Conservation (phyloP, 2,888 invertebrate genomes). For the Salpingus planirostris region DNA sequence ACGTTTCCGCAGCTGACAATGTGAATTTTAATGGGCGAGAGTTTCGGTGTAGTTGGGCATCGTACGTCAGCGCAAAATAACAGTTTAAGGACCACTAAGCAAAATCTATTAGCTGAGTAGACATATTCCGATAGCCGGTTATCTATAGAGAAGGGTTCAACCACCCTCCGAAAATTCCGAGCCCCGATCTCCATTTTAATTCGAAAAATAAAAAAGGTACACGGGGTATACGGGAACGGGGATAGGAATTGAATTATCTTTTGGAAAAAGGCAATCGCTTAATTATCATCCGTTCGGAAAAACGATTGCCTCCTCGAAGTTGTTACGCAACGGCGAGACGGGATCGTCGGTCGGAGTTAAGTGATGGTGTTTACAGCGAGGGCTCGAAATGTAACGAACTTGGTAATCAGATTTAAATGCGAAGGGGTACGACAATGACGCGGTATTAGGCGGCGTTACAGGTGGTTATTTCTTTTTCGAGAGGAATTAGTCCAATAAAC, state of each 20-base stretch:
- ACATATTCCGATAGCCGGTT: constrained; percentile 11
- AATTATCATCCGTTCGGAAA: too few species aligned
- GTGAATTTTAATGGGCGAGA: constrained; percentile 12
- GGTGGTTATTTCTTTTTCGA: constrained; percentile 19
- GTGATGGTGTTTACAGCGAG: constrained; percentile 16
- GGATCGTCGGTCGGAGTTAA: too few species aligned
- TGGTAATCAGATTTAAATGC: constrained; percentile 20
- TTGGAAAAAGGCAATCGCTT: too few species aligned
- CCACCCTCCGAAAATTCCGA: constrained; percentile 4
- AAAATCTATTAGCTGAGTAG: constrained; percentile 29
- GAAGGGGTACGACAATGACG: constrained; percentile 16
- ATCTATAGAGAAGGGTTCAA: constrained; percentile 1
- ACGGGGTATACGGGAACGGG: too few species aligned
- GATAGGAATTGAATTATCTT: too few species aligned
- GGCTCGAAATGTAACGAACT: constrained; percentile 16
- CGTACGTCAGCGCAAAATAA: constrained; percentile 27
- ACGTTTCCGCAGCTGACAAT: constrained; percentile 9
- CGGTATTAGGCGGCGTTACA: constrained; percentile 15
- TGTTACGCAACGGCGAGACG: too few species aligned
- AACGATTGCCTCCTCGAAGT: too few species aligned
- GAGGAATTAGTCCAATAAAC: constrained; percentile 16
- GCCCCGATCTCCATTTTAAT: not conserved
- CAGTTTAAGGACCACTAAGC: constrained; percentile 28
- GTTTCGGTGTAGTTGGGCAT: constrained; percentile 19
- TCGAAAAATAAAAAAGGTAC: not conserved